Evolutionary conservation across 92 coral and sea anemone genomes (phyloP).

Genomic region (Diadumene lineata): DNA sequence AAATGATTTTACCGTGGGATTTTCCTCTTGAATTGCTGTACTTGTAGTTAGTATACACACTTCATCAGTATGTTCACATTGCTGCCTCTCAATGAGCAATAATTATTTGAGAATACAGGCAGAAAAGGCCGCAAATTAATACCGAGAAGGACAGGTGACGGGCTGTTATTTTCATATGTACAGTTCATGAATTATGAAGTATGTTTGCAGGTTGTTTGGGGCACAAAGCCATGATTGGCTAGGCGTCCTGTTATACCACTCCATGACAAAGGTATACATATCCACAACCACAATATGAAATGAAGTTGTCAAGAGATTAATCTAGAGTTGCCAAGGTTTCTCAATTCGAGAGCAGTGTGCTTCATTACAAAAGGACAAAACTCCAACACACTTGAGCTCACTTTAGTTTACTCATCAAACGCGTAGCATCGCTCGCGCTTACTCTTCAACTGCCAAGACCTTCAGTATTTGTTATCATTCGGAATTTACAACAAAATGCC

Average conservation of each 20-base stretch:
- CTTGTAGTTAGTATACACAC: background rate
- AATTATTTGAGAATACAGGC: conserved; percentile 51
- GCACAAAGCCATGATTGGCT: conserved; percentile 63
- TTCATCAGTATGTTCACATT: background rate
- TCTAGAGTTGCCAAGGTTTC: conserved; percentile 61
- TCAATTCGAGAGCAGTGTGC: conserved; percentile 14
- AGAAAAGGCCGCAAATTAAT: conserved; percentile 59
- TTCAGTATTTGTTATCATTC: conserved; percentile 33
- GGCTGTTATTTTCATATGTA: conserved; percentile 85
- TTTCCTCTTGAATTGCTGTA: background rate
- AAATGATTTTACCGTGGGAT: background rate
- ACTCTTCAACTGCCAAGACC: background rate
- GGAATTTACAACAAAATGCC: conserved; percentile 56
- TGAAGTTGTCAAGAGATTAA: conserved; percentile 92
- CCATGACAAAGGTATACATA: conserved; percentile 80
- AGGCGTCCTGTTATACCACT: conserved; percentile 68
- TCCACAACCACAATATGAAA: conserved; percentile 77
- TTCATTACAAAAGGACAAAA: conserved; percentile 31
- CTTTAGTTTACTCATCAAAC: conserved; percentile 12
- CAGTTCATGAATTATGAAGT: conserved; percentile 88
- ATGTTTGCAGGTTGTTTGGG: conserved; percentile 88
- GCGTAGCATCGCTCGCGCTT: conserved; percentile 3
- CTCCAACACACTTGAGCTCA: background rate
- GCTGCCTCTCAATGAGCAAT: conserved; percentile 6
- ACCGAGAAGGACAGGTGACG: conserved; percentile 67